Evolutionary conservation across 2,113 vertebrate genomes (phyloP).

Genomic region (Muntiacus reevesi): DNA sequence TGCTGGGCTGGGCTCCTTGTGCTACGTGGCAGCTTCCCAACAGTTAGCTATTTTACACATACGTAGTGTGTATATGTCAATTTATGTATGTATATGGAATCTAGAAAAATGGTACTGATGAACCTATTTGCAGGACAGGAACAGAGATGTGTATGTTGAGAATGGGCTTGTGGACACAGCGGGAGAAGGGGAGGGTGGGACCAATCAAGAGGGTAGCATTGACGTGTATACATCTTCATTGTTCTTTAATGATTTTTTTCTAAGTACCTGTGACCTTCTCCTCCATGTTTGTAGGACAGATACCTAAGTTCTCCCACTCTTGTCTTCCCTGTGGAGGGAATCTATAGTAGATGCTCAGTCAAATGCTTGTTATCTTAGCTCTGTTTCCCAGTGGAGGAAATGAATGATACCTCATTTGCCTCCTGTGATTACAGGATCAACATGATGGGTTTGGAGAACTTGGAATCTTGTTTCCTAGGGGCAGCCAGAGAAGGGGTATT

Average conservation of each 20-base stretch:
- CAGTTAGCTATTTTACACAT: not conserved
- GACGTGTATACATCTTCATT: not conserved
- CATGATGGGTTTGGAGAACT: not conserved
- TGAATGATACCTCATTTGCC: not conserved
- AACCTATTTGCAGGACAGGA: not conserved
- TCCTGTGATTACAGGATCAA: not conserved
- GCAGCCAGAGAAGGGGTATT: not conserved
- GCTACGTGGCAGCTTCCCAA: not conserved
- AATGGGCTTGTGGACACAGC: not conserved
- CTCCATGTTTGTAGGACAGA: not conserved
- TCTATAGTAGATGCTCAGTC: not conserved
- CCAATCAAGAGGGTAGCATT: not conserved
- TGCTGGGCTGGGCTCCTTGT: not conserved
- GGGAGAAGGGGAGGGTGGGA: not conserved
- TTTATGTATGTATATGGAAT: not conserved
- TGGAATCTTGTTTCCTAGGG: not conserved
- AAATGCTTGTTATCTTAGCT: not conserved
- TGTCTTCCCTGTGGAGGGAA: not conserved
- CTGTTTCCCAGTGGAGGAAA: not conserved
- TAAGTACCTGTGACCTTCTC: not conserved
- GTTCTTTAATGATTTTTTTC: not conserved
- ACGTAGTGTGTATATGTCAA: not conserved
- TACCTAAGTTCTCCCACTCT: not conserved
- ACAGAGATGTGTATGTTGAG: not conserved
- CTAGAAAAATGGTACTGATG: not conserved